Percentiles rank a stretch among this genome's conserved stretches.
Evolutionary conservation across 1,140 invertebrate species (phyloP).

Genomic region (Manduca sexta): DNA sequence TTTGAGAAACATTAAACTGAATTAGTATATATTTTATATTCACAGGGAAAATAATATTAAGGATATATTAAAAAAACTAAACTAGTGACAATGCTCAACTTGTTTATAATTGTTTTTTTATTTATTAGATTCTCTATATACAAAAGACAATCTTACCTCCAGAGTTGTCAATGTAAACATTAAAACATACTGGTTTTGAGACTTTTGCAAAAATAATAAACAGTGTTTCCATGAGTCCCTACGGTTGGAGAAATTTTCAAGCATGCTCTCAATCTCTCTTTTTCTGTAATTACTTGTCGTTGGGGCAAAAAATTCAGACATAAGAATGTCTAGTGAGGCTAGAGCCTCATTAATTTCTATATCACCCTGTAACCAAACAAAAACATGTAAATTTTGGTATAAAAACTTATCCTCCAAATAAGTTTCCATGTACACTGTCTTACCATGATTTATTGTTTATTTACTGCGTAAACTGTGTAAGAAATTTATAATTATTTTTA

Average conservation of each 20-base stretch:
- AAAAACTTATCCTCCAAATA: neutral
- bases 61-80: neutral
- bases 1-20: neutral
- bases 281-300: slow-evolving; percentile 88
- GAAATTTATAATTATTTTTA: neutral
- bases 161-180: slow-evolving; percentile 92
- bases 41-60: neutral
- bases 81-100: neutral
- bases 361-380: slow-evolving; percentile 30
- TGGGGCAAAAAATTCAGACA: slow-evolving; percentile 91
- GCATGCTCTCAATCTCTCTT: slow-evolving; percentile 86
- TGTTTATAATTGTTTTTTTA: no score
- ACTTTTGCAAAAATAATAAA: slow-evolving; percentile 85
- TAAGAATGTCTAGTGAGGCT: slow-evolving; percentile 81
- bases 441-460: neutral
- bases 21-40: neutral
- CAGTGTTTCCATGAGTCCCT: slow-evolving; percentile 89
- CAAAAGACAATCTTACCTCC: slow-evolving; percentile 79
- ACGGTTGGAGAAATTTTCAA: slow-evolving; percentile 86
- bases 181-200: slow-evolving; percentile 90
- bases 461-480: neutral
- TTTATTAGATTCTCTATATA: neutral
- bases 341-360: slow-evolving; percentile 62
- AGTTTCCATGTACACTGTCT: neutral
- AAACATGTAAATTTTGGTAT: neutral